phyloP scores from a whole-genome alignment of 2,888 invertebrate species.

The Cephus rjabovi region DNA sequence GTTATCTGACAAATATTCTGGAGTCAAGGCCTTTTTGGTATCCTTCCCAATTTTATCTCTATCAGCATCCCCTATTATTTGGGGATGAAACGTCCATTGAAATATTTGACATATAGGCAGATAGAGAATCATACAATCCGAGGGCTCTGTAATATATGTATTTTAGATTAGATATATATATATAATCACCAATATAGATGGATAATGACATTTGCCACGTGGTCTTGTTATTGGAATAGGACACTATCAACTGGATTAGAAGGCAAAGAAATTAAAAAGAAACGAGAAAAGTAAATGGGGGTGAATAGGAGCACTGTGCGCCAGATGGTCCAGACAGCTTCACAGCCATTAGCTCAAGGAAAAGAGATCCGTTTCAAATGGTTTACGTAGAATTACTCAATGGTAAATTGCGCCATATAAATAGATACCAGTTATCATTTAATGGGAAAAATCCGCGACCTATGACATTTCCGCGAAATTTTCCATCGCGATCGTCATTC shows the following conservation, averaged over 20 bases:
- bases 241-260: not conserved
- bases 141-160: too few species aligned
- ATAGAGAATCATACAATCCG: not conserved
- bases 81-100: not conserved
- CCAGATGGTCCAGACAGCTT: constrained; percentile 41
- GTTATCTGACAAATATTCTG: constrained; percentile 16
- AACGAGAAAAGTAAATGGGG: constrained; percentile 21
- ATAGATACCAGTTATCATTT: not conserved
- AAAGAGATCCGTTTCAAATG: constrained; percentile 5
- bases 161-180: too few species aligned
- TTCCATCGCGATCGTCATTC: not conserved
- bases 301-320: constrained; percentile 51
- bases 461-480: not conserved
- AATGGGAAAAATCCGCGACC: not conserved
- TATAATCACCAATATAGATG: too few species aligned
- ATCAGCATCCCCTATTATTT: not conserved
- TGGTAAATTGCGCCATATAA: not conserved
- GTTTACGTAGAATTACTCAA: not conserved
- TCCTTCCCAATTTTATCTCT: not conserved
- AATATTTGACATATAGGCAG: not conserved
- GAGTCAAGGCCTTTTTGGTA: not conserved
- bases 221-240: not conserved
- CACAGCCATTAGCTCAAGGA: constrained; percentile 1
- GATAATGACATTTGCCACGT: not conserved
- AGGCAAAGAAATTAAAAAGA: not conserved